Evolutionary conservation across 2,888 invertebrate genomes (phyloP).

Genomic region (Temnothorax ravouxi): DNA sequence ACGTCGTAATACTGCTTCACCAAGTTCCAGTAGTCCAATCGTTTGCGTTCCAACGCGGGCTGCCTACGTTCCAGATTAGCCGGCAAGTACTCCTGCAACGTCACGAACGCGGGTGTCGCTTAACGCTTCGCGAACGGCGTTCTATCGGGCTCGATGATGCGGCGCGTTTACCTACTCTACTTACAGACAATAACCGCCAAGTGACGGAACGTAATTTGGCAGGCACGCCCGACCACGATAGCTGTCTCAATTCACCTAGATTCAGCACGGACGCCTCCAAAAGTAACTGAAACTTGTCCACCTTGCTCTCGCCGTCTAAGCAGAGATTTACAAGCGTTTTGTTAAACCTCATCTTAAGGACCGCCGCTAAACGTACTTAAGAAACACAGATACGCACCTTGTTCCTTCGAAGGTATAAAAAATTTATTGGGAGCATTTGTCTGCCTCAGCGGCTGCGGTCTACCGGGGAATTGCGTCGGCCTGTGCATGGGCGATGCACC

Average conservation of each 20-base stretch:
- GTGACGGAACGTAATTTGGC: slow-evolving; percentile 91
- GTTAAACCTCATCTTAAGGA: background rate
- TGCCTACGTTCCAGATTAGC: slow-evolving; percentile 95
- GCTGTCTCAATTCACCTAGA: slow-evolving; percentile 94
- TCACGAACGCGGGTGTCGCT: background rate
- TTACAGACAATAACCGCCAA: slow-evolving; percentile 90
- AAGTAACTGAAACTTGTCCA: slow-evolving; percentile 94
- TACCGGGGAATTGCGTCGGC: slow-evolving; percentile 89
- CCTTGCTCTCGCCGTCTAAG: slow-evolving; percentile 90
- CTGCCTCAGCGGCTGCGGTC: slow-evolving; percentile 90
- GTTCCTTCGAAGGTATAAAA: slow-evolving; percentile 85
- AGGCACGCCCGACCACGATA: slow-evolving; percentile 99
- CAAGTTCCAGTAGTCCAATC: slow-evolving; percentile 98
- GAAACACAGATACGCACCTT: slow-evolving; percentile 78
- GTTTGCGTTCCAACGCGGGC: slow-evolving; percentile 95
- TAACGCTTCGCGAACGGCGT: background rate
- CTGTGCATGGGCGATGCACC: slow-evolving; percentile 78
- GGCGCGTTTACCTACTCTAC: slow-evolving; percentile 78
- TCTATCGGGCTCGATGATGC: slow-evolving; percentile 69
- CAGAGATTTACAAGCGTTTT: slow-evolving; percentile 15
- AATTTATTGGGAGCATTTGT: slow-evolving; percentile 81
- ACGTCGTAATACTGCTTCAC: slow-evolving; percentile 98
- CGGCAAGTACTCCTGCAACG: slow-evolving; percentile 95
- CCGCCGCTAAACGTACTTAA: background rate
- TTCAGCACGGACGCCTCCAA: slow-evolving; percentile 93